phyloP scores from a whole-genome alignment of 2,113 vertebrate species.

The Himantopus leucocephalus region DNA sequence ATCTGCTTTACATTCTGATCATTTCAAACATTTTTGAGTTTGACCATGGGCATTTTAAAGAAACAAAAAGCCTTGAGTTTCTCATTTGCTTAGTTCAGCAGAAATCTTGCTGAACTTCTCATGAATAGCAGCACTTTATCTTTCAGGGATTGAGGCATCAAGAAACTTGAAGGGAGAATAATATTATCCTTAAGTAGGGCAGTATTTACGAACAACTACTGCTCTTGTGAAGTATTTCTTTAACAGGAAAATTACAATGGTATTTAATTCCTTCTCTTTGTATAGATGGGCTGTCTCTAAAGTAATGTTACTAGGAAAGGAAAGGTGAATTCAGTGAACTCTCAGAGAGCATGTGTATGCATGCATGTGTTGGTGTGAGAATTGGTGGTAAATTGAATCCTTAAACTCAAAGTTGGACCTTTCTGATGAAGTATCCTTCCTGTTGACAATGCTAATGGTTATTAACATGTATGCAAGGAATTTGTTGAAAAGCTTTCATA shows the following conservation, averaged over 20 bases:
- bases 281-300: neutral
- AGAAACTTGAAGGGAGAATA: neutral
- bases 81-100: neutral
- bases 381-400: neutral
- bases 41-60: neutral
- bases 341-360: neutral
- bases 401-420: neutral
- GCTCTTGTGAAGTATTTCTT: neutral
- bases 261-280: neutral
- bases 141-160: neutral
- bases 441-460: neutral
- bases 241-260: neutral
- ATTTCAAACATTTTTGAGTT: neutral
- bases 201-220: neutral
- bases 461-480: neutral
- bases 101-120: neutral
- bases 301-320: neutral
- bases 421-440: neutral
- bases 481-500: neutral
- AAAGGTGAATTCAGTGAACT: neutral
- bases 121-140: neutral
- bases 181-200: neutral
- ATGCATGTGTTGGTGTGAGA: neutral
- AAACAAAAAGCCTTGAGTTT: neutral
- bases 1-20: neutral